Base-by-base conservation (phyloP, 2,113 vertebrate species). In the Lophotis ruficrista region DNA sequence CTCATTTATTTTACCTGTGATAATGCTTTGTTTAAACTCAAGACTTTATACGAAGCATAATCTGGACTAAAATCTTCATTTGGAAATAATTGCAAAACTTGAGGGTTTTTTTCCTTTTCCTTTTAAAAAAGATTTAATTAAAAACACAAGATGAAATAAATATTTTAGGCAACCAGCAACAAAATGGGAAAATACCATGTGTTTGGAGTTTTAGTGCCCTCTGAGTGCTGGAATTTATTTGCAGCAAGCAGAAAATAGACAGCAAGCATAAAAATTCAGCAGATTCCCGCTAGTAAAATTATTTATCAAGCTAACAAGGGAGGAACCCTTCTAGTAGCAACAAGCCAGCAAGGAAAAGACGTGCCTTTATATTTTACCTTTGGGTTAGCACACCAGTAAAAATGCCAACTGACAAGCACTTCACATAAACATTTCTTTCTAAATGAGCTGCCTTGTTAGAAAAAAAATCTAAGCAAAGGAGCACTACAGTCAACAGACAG, bases 261-360 rank as follows among this genome's bases (percentile, higher is more conserved):
- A 99, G 99, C 98, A 97, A 98, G 98, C 99, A 98, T 99, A 99
- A 99, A 98, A 99, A 99, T 99, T 99, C 98, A 99, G 98, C 99
- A 98, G 98, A 99, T 99, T 99, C 98, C 98, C 98, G 93, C 98
- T 99, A 99, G 99, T 98, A 98, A 99, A 99, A 99, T 99, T 99
- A 99, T 99, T 99, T 99, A 99, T 99, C 99, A 99, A 99, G 98
- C 99, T 99, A 99, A 99, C 98, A 99, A 99, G 99, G 98, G 98
- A 98, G 98, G 98, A 98, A 99, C 98, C 98, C 98, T 99, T 98
- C 98, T 98, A 96, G 98, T 98, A 99, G 98, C 97, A 98, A 99
- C 98, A 98, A 98, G 98, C 98, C 98, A 98, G 95, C 86, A 94
- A 98, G 98, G 97, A 98, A 99, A 98, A 99, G 98, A 98, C 98